Percentiles rank a stretch among this genome's conserved stretches.
Conservation (phyloP, 2,888 invertebrate genomes). For the Calliscelio sp. region DNA sequence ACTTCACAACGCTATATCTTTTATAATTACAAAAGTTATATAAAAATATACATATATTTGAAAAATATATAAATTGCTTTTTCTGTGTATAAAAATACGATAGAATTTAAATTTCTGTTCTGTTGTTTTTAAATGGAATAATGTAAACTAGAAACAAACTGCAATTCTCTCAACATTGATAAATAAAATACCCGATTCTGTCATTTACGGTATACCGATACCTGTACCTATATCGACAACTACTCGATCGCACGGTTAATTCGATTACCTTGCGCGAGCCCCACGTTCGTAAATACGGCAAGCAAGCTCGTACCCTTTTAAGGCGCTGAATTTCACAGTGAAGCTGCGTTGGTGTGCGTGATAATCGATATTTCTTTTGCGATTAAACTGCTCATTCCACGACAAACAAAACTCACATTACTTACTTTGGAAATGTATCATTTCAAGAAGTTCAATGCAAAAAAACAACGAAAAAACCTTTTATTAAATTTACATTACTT, state of each 20-base stretch:
- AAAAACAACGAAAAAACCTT: constrained; percentile 1
- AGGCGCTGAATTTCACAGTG: constrained; percentile 67
- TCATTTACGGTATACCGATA: constrained; percentile 46
- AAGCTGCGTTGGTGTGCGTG: constrained; percentile 57
- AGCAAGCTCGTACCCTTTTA: constrained; percentile 68
- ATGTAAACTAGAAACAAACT: no score
- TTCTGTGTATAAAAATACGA: no score
- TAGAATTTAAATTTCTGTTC: no score
- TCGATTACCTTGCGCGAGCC: constrained; percentile 67
- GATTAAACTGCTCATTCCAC: constrained; percentile 57
- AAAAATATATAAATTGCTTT: no score
- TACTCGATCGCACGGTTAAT: constrained; percentile 64
- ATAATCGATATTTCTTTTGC: constrained; percentile 72
- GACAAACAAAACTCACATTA: constrained; percentile 40
- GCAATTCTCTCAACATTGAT: no score
- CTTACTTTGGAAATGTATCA: constrained; percentile 32
- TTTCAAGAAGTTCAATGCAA: not conserved
- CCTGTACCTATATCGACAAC: constrained; percentile 37
- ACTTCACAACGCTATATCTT: no score
- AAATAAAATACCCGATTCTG: no score
- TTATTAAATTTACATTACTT: not conserved
- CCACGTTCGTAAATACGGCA: constrained; percentile 68
- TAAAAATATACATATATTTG: no score
- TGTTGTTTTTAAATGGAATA: no score
- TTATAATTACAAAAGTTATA: no score